Evolutionary conservation across 2,888 invertebrate species (phyloP).

Genomic region (Lycophotia porphyrea): DNA sequence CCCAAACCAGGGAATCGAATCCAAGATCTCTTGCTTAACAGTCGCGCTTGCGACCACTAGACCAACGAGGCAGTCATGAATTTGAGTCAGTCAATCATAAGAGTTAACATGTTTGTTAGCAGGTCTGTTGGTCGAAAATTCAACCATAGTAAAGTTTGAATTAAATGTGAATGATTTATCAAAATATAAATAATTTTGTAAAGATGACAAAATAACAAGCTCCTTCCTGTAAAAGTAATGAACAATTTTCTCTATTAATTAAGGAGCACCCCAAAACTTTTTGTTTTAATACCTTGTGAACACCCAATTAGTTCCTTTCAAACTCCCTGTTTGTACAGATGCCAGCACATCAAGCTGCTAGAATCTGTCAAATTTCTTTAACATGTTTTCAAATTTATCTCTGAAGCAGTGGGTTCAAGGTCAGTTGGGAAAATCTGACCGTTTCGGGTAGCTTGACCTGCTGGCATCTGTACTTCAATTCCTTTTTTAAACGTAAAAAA

Average conservation of each 20-base stretch:
- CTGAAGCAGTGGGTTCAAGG: too few relatives aligned
- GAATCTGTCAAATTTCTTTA: too few relatives aligned
- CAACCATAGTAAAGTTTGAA: not conserved
- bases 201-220: not conserved
- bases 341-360: too few relatives aligned
- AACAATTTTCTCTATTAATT: constrained; percentile 20
- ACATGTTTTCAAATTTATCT: too few relatives aligned
- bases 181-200: not conserved
- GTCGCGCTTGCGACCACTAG: not conserved
- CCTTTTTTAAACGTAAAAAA: not conserved
- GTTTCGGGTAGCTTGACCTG: too few relatives aligned
- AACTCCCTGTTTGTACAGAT: constrained; percentile 2
- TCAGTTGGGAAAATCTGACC: too few relatives aligned
- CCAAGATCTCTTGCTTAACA: not conserved
- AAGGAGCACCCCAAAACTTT: constrained; percentile 16
- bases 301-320: constrained; percentile 17
- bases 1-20: not conserved
- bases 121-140: not conserved
- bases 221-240: not conserved
- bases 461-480: too few relatives aligned
- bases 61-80: not conserved
- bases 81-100: not conserved
- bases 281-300: constrained; percentile 18
- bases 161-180: not conserved
- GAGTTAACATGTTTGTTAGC: not conserved